These are phyloP conservation scores for Neuroscelio doddi DNA, from an alignment of 2,888 invertebrate genomes.

Conservation along the genomic window DNA sequence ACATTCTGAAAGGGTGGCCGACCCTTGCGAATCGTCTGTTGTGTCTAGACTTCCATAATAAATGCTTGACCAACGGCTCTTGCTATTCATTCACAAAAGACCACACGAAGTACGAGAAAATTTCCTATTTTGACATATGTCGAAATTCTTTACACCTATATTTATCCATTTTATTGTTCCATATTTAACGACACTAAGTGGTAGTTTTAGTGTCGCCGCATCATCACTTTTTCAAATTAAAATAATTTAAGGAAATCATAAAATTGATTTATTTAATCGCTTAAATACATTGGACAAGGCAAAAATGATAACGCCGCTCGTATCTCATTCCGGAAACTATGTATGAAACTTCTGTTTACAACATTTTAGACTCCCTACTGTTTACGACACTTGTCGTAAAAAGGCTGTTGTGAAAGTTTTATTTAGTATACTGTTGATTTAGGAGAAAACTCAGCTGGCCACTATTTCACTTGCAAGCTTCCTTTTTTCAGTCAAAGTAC, in stretches of 20 bases:
- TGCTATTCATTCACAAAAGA: no score
- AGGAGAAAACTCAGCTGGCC: slow-evolving; percentile 40
- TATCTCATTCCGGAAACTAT: slow-evolving; percentile 37
- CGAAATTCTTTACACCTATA: no score
- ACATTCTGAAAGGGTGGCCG: slow-evolving; percentile 29
- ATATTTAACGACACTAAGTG: no score
- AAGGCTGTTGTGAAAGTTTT: slow-evolving; percentile 45
- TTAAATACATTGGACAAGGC: slow-evolving; percentile 37
- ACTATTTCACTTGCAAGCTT: slow-evolving; percentile 37
- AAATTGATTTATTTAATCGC: slow-evolving; percentile 37
- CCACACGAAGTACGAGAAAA: no score
- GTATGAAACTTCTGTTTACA: slow-evolving; percentile 48
- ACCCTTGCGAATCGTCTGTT: slow-evolving; percentile 32
- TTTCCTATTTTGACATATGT: no score
- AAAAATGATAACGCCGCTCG: slow-evolving; percentile 42
- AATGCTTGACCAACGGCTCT: slow-evolving; percentile 16
- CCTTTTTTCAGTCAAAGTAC: slow-evolving; percentile 22
- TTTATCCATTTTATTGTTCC: no score
- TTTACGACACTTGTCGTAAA: slow-evolving; percentile 49
- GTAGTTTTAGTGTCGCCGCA: no score
- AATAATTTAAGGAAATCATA: neutral
- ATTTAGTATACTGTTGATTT: slow-evolving; percentile 47
- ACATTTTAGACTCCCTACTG: slow-evolving; percentile 47
- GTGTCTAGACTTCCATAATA: slow-evolving; percentile 35
- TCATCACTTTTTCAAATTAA: slow-evolving; percentile 6